Conservation (phyloP, 2,113 vertebrate species). For the Stigmatopora argus region DNA sequence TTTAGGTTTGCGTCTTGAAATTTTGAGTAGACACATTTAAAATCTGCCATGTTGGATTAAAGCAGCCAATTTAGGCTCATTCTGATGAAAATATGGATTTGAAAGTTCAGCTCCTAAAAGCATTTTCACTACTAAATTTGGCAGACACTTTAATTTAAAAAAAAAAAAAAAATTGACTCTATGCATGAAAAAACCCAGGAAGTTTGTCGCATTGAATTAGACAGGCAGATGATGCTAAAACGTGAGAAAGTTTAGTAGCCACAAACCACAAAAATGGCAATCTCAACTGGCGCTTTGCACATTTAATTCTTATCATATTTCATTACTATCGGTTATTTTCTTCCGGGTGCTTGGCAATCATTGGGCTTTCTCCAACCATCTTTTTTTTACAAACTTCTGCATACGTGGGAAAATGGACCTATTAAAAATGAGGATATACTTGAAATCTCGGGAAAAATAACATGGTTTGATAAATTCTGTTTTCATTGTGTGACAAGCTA, state of each 20-base stretch:
- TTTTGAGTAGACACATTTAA: no score
- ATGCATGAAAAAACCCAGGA: no score
- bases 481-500: slow-evolving; percentile 33
- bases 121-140: background rate
- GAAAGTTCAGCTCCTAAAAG: background rate
- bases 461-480: background rate
- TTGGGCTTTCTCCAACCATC: background rate
- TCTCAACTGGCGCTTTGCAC: background rate
- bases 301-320: slow-evolving; percentile 12
- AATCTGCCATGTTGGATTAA: no score
- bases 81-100: no score
- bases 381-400: background rate
- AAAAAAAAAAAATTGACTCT: background rate
- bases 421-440: background rate
- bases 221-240: no score
- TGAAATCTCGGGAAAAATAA: no score
- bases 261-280: background rate
- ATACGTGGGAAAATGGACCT: background rate
- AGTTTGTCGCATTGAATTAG: no score
- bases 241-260: background rate
- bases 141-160: background rate
- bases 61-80: background rate
- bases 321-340: slow-evolving; percentile 7
- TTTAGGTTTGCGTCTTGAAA: no score
- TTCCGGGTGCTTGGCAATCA: slow-evolving; percentile 27